phyloP scores from a whole-genome alignment of 2,888 invertebrate genomes.

The Noctuana brunneofusca region DNA sequence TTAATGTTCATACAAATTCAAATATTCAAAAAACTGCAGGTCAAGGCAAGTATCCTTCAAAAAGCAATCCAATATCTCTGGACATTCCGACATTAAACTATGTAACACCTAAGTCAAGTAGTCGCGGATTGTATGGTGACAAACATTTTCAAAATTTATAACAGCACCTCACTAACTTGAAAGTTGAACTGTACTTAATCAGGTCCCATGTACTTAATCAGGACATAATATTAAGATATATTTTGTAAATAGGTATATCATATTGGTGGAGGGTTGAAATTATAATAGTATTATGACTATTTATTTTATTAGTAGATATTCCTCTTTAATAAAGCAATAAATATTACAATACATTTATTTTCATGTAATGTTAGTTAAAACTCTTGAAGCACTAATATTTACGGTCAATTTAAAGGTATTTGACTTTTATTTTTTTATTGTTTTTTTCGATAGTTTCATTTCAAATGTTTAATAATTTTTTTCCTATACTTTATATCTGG shows the following conservation, averaged over 20 bases:
- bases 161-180: slow-evolving; percentile 52
- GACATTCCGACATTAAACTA: slow-evolving; percentile 75
- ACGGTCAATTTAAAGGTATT: too few species aligned
- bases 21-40: slow-evolving; percentile 61
- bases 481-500: too few species aligned
- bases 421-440: too few species aligned
- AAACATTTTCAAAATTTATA: slow-evolving; percentile 82
- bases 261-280: slow-evolving; percentile 57
- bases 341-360: neutral
- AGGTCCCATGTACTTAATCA: slow-evolving; percentile 70
- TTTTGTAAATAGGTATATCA: slow-evolving; percentile 60
- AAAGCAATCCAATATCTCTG: slow-evolving; percentile 59
- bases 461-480: too few species aligned
- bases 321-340: slow-evolving; percentile 6
- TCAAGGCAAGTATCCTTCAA: slow-evolving; percentile 53
- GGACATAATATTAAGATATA: slow-evolving; percentile 43
- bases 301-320: slow-evolving; percentile 27
- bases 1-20: slow-evolving; percentile 74
- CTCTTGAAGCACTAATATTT: too few species aligned
- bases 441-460: too few species aligned
- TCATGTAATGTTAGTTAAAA: neutral
- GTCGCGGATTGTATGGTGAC: slow-evolving; percentile 62
- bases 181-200: slow-evolving; percentile 10
- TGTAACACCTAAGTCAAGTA: slow-evolving; percentile 71
- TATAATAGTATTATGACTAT: slow-evolving; percentile 43